Evolutionary conservation across 1,140 invertebrate genomes (phyloP), one percentile per base, ranked within the genome.

Genomic region (Calephelis nemesis): DNA sequence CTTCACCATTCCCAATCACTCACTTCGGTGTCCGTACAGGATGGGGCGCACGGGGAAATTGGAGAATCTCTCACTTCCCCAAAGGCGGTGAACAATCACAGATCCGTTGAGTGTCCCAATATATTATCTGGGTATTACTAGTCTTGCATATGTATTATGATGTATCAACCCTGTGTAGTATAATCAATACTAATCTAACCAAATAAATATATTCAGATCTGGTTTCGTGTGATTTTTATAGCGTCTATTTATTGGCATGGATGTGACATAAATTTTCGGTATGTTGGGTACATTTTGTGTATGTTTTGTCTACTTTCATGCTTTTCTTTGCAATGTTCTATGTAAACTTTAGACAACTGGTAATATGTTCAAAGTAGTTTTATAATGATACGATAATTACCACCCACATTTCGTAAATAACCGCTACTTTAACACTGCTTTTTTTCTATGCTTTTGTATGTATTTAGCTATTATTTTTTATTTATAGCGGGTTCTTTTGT

Each of bases 11-110:
- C 80, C 90, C 92, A 7, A 83, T 95, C 47, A 92, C 93, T 65
- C 92, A 94, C 80, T 93, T 94, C 75, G 94, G 93, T 50, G 92
- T 94, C 54, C 92, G 94, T 60, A 95, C 94, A 45, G 93, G 92
- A 70, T 95, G 93, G 90, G 94, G 94, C 40, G 92, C 94, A 7
- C 88, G 90, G 65, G 94, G 94, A 71, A 87, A 92, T 70, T 95
- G 94, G 94, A 90, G 88, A 64, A 90, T 93, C 69, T 64, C 47
- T 12, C 87, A 91, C 73, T 91, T 83, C 82, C 47, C 66, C 77
- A 78, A 67, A 47, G 48, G 67, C 68, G 75, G 78, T 68, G 66
- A 64, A 7, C 58, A 63, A 10, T 70, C 70, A 74, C 54, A 58
- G 19, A 19, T 30, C 10, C 85, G 88, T 89, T 91, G 86, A 91